Base-by-base conservation (phyloP, 2,113 vertebrate genomes). In the Cephalopterus ornatus region DNA sequence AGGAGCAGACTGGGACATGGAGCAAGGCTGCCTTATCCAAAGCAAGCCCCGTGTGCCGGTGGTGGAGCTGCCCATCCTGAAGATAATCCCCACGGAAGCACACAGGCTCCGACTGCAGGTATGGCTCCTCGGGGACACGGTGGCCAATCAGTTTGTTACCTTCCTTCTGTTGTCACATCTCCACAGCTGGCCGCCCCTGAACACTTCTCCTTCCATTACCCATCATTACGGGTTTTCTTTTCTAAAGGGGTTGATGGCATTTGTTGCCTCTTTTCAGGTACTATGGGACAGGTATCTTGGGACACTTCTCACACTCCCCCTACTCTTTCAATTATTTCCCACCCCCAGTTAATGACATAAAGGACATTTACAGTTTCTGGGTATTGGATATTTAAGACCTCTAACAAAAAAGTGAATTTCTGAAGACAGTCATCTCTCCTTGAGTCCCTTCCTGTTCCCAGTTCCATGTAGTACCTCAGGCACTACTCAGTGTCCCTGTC, bases 1-100 rank as follows among this genome's bases (percentile, higher is more conserved):
- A 90, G 99, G 99, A 12, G 99, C 99, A 1, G 99, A 98, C 97
- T 99, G 99, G 99, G 99, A 99, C 80, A 42, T 32, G 0, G 98
- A 99, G 41, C 92, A 84, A 5, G 56, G 98, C 70, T 99, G 99
- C 86, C 97, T 99, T 0, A 65, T 97, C 81, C 98, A 76, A 76
- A 99, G 99, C 93, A 98, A 98, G 94, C 99, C 99, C 14, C 99
- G 99, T 58, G 98, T 98, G 16, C 98, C 99, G 46, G 98, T 98
- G 22, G 98, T 98, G 61, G 98, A 99, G 75, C 91, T 99, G 61
- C 99, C 99, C 7, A 87, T 99, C 68, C 98, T 99, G 73, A 99
- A 95, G 98, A 98, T 99, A 58, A 99, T 99, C 85, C 99, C 99
- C 92, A 98, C 95, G 0, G 98, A 99, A 85, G 76, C 97, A 0